Evolutionary conservation across 2,797 vertebrate genomes (phyloP).

Genomic region (Cyclopterus lumpus): DNA sequence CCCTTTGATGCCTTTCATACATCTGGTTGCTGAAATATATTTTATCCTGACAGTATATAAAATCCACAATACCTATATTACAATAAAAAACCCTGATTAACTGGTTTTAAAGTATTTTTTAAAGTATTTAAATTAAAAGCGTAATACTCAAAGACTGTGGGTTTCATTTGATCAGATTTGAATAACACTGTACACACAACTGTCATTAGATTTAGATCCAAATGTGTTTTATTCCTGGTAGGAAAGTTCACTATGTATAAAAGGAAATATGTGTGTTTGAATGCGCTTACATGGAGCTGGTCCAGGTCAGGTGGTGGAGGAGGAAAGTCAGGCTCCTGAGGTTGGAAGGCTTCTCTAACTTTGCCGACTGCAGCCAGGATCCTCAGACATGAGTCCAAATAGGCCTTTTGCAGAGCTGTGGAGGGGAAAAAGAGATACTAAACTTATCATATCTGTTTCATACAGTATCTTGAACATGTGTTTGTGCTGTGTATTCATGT

Average conservation of each 20-base stretch:
- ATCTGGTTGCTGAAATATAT: not conserved
- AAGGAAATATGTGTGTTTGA: not conserved
- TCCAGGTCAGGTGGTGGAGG: constrained; percentile 97
- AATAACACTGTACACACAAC: not conserved
- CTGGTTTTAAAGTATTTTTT: not conserved
- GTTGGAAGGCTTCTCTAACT: constrained; percentile 97
- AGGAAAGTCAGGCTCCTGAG: constrained; percentile 96
- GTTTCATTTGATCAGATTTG: not conserved
- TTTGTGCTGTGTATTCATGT: constrained; percentile 26
- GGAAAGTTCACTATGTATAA: not conserved
- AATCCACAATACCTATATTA: not conserved
- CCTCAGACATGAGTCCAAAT: constrained; percentile 95
- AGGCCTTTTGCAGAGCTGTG: constrained; percentile 94
- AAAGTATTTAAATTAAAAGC: not conserved
- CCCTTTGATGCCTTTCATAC: not conserved
- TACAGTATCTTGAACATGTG: not conserved
- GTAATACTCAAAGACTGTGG: not conserved
- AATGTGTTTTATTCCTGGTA: too few species aligned
- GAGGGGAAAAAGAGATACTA: not conserved
- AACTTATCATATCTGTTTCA: not conserved
- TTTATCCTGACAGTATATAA: not conserved
- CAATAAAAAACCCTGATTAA: not conserved
- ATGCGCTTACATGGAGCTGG: constrained; percentile 90
- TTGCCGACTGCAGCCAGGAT: constrained; percentile 96
- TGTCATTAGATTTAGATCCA: not conserved